A percentile compares a stretch with the other conserved stretches of the same genome.
These are phyloP conservation scores for Poeciliopsis prolifica DNA, from an alignment of 2,113 vertebrate genomes.

Conservation along the genomic window DNA sequence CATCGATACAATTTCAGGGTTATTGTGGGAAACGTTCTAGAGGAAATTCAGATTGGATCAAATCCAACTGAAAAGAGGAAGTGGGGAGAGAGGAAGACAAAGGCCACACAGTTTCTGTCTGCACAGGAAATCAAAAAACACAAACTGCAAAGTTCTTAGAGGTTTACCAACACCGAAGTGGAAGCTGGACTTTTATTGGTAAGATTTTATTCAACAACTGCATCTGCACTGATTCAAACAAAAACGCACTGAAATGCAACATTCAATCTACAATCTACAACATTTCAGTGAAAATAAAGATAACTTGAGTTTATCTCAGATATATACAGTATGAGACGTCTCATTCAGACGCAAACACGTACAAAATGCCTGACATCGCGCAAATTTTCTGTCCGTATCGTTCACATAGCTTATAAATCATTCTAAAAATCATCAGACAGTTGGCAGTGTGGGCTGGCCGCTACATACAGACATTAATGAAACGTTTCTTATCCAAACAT, in stretches of 20 bases:
- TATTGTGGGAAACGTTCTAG: slow-evolving; percentile 46
- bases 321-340: slow-evolving; percentile 24
- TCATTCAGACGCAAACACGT: slow-evolving; percentile 11
- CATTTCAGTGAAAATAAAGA: slow-evolving; percentile 64
- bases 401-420: slow-evolving; percentile 55
- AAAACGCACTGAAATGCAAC: slow-evolving; percentile 27
- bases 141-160: not conserved
- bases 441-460: slow-evolving; percentile 77
- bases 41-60: slow-evolving; percentile 50
- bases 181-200: not conserved
- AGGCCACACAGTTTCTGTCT: slow-evolving; percentile 9
- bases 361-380: slow-evolving; percentile 18
- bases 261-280: slow-evolving; percentile 17
- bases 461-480: slow-evolving; percentile 57
- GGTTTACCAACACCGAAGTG: not conserved
- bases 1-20: slow-evolving; percentile 23
- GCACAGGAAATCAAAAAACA: slow-evolving; percentile 4
- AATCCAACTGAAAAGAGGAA: slow-evolving; percentile 51
- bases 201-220: slow-evolving; percentile 48
- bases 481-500: slow-evolving; percentile 12
- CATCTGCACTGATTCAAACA: slow-evolving; percentile 48
- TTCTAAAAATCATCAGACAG: slow-evolving; percentile 29
- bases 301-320: slow-evolving; percentile 50
- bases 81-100: slow-evolving; percentile 16
- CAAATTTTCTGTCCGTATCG: slow-evolving; percentile 26